These are phyloP conservation scores for Netelia melanura DNA, from an alignment of 2,888 invertebrate genomes.

Conservation along the genomic window DNA sequence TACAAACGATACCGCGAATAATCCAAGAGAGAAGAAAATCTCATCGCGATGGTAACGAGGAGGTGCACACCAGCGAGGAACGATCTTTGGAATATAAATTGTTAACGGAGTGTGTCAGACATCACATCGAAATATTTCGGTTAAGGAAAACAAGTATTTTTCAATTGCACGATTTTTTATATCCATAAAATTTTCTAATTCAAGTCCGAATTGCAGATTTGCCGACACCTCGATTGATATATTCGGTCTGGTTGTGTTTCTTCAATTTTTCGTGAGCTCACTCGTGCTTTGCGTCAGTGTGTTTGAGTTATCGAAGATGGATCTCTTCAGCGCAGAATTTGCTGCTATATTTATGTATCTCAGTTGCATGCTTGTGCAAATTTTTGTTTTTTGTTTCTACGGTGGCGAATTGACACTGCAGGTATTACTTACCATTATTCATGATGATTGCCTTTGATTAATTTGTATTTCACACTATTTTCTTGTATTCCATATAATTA, in stretches of 20 bases:
- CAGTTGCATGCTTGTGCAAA: slow-evolving; percentile 71
- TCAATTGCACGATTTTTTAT: background rate
- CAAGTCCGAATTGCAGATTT: slow-evolving; percentile 43
- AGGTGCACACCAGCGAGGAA: background rate
- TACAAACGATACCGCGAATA: slow-evolving; percentile 40
- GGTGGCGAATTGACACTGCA: slow-evolving; percentile 45
- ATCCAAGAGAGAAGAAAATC: slow-evolving; percentile 46
- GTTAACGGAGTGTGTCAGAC: slow-evolving; percentile 51
- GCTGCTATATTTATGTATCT: slow-evolving; percentile 63
- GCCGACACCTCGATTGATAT: slow-evolving; percentile 63
- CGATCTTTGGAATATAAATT: slow-evolving; percentile 42
- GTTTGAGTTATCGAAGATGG: slow-evolving; percentile 68
- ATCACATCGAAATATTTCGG: slow-evolving; percentile 65
- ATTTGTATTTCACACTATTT: background rate
- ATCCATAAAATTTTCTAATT: background rate
- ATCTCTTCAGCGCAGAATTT: slow-evolving; percentile 62
- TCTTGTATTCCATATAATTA: background rate
- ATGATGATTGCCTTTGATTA: background rate
- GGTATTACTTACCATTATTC: background rate
- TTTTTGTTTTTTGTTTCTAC: slow-evolving; percentile 64
- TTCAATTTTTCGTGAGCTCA: slow-evolving; percentile 69
- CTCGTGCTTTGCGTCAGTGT: slow-evolving; percentile 71
- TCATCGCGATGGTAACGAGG: background rate
- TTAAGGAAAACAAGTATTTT: slow-evolving; percentile 17
- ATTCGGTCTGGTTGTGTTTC: slow-evolving; percentile 66